Percentiles rank a stretch among this genome's conserved stretches.
Conservation (phyloP, 2,888 invertebrate genomes). For the Torymus aiolomorphi region DNA sequence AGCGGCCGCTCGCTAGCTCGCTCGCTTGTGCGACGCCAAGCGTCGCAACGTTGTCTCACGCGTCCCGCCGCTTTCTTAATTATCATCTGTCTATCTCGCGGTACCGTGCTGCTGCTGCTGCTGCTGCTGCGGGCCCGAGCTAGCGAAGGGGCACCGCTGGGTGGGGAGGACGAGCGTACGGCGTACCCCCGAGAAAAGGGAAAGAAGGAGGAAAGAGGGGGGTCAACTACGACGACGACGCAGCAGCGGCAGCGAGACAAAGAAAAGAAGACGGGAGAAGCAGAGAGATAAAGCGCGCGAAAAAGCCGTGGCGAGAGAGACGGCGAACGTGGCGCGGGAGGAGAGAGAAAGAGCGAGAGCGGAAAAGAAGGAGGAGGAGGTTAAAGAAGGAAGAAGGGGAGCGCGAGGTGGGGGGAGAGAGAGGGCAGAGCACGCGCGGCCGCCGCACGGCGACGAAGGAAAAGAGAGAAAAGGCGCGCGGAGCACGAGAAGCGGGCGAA, state of each 20-base stretch:
- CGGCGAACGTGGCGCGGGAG: conserved; percentile 17
- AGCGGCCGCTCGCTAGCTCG: too few relatives aligned
- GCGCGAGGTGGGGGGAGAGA: conserved; percentile 35
- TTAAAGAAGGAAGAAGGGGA: conserved; percentile 16
- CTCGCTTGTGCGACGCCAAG: conserved; percentile 61
- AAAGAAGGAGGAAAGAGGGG: conserved; percentile 39
- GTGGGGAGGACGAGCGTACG: conserved; percentile 53
- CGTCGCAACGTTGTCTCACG: conserved; percentile 69
- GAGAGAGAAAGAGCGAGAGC: conserved; percentile 17
- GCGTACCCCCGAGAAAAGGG: conserved; percentile 28
- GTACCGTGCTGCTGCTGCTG: conserved; percentile 49
- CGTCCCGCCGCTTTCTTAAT: conserved; percentile 75
- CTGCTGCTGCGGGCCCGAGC: conserved; percentile 21
- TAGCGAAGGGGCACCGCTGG: conserved; percentile 42
- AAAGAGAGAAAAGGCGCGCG: conserved; percentile 54
- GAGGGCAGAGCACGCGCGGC: conserved; percentile 36
- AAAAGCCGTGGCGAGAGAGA: conserved; percentile 39
- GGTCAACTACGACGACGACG: conserved; percentile 34
- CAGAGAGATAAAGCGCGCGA: conserved; percentile 35
- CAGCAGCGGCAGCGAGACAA: conserved; percentile 59
- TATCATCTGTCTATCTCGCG: conserved; percentile 75
- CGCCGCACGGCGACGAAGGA: conserved; percentile 45
- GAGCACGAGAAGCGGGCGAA: conserved; percentile 48
- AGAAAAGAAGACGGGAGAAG: conserved; percentile 9
- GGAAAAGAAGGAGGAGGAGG: conserved; percentile 24